Evolutionary conservation across 2,113 vertebrate species (phyloP).

Genomic region (Pantherophis guttatus): DNA sequence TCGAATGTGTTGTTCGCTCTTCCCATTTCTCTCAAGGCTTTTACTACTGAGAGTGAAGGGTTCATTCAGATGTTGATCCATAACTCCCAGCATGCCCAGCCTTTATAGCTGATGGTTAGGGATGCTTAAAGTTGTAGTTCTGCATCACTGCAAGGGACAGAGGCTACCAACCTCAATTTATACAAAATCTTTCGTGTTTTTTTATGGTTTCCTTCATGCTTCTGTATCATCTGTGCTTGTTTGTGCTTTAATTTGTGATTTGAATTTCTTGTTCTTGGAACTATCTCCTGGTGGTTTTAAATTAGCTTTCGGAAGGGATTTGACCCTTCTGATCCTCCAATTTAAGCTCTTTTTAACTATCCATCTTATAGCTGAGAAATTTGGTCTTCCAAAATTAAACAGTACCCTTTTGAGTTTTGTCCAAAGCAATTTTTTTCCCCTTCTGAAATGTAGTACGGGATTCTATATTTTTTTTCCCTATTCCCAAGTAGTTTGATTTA

Average conservation of each 20-base stretch:
- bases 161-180: background rate
- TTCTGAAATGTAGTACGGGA: background rate
- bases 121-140: background rate
- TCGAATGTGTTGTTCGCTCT: background rate
- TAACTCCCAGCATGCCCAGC: background rate
- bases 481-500: background rate
- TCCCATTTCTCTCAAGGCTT: background rate
- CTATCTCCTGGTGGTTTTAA: background rate
- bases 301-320: background rate
- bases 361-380: background rate
- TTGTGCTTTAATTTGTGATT: background rate
- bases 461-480: background rate
- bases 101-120: background rate
- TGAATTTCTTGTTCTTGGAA: background rate
- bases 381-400: background rate
- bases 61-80: background rate
- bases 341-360: background rate
- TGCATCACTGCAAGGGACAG: background rate
- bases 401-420: background rate
- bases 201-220: background rate
- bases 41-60: background rate
- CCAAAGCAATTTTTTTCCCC: background rate
- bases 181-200: background rate
- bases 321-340: background rate
- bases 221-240: background rate